These are phyloP conservation scores for Gallinago solitaria DNA, from an alignment of 2,797 vertebrate genomes.

Conservation along the genomic window DNA sequence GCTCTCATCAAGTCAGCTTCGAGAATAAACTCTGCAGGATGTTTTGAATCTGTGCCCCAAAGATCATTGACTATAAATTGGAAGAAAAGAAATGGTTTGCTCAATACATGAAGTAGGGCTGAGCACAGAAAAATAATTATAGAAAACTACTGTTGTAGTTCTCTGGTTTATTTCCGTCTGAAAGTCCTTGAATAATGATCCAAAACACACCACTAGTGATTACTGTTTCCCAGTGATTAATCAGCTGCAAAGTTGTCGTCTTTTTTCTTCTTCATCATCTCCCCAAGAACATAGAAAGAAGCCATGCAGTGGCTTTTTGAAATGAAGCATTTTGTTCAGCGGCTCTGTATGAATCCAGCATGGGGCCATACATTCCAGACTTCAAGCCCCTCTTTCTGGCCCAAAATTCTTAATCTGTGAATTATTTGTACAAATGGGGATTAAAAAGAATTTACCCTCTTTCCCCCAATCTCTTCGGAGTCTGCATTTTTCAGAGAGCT, in stretches of 20 bases:
- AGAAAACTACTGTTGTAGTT: constrained; percentile 45
- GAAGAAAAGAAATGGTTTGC: constrained; percentile 41
- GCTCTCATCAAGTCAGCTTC: neutral
- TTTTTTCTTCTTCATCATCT: neutral
- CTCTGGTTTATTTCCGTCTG: constrained; percentile 51
- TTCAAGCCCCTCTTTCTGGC: neutral
- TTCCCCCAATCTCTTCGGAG: neutral
- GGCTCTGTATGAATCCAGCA: neutral
- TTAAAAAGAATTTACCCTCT: neutral
- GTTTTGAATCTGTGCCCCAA: neutral
- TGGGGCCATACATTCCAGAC: neutral
- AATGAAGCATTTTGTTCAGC: neutral
- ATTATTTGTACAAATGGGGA: constrained; percentile 15
- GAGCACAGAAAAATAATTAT: constrained; percentile 57
- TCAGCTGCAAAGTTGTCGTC: constrained; percentile 19
- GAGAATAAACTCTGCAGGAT: neutral
- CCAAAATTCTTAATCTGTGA: neutral
- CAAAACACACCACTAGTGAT: constrained; percentile 53
- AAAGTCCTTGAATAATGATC: constrained; percentile 66
- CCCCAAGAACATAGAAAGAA: neutral
- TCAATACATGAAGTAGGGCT: constrained; percentile 13
- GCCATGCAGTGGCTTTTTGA: neutral
- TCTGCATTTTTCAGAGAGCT: neutral
- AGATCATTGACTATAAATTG: constrained; percentile 30
- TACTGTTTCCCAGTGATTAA: constrained; percentile 61